Conservation (phyloP, 2,113 vertebrate species). For the Proterorhinus semilunaris region DNA sequence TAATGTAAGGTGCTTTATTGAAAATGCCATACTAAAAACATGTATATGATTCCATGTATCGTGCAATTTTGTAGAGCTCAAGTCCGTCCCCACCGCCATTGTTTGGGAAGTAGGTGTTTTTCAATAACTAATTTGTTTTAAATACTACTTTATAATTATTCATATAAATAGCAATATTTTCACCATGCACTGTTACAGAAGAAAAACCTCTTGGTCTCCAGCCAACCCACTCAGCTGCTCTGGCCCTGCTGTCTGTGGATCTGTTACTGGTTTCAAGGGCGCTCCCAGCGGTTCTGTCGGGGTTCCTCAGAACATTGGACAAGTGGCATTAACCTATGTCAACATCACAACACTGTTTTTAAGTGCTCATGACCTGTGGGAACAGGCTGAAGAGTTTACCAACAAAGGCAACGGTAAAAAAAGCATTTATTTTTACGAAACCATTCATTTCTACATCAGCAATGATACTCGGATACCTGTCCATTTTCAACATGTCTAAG, state of each 20-base stretch:
- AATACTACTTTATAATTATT: neutral
- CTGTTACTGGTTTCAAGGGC: conserved; percentile 16
- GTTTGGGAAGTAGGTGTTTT: neutral
- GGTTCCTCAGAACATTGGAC: conserved; percentile 81
- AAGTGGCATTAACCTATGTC: conserved; percentile 84
- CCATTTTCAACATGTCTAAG: too few relatives aligned
- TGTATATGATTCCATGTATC: neutral
- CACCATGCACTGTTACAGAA: conserved; percentile 62
- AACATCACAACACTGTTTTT: conserved; percentile 88
- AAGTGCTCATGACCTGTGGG: conserved; percentile 87
- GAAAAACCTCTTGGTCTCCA: conserved; percentile 80
- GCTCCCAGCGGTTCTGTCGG: conserved; percentile 58
- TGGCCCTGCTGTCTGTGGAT: conserved; percentile 57
- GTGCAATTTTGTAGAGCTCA: neutral
- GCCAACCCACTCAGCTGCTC: conserved; percentile 68
- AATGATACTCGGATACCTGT: too few relatives aligned
- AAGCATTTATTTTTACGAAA: neutral
- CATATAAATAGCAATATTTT: neutral
- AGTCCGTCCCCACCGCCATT: neutral
- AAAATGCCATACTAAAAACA: neutral
- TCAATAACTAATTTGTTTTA: neutral
- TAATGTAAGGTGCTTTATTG: conserved; percentile 70
- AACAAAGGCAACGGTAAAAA: conserved; percentile 82
- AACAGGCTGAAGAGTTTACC: conserved; percentile 84
- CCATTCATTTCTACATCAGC: neutral